phyloP scores from a whole-genome alignment of 2,797 vertebrate species.

The Acanthurus lineatus region DNA sequence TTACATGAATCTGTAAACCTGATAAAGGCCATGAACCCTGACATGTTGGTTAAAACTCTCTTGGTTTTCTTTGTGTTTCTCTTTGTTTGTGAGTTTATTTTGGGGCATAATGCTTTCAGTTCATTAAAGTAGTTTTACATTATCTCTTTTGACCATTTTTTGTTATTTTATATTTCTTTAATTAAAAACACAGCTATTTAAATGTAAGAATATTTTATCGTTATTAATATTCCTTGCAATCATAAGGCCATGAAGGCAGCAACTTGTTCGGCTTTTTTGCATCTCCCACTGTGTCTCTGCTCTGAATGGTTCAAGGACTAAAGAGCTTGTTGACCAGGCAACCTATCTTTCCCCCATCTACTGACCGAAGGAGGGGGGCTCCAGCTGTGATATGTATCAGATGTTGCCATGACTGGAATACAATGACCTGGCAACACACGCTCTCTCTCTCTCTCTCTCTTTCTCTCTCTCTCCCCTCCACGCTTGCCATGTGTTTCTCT shows the following conservation, averaged over 20 bases:
- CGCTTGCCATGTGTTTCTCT: constrained; percentile 15
- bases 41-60: background rate
- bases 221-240: background rate
- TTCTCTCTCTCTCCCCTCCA: constrained; percentile 10
- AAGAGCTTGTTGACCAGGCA: constrained; percentile 63
- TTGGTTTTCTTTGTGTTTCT: background rate
- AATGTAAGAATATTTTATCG: background rate
- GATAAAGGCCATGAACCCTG: background rate
- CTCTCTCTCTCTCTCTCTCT: constrained; percentile 11
- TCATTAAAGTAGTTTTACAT: background rate
- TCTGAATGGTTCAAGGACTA: constrained; percentile 36
- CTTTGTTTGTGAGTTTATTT: background rate
- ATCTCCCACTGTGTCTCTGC: constrained; percentile 18
- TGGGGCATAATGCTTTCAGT: background rate
- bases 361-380: constrained; percentile 20
- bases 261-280: background rate
- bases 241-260: background rate
- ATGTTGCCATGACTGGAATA: constrained; percentile 70
- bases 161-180: background rate
- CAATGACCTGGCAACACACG: constrained; percentile 58
- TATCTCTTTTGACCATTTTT: background rate
- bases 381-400: constrained; percentile 73
- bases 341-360: constrained; percentile 54
- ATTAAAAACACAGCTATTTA: background rate
- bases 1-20: background rate